Conservation (phyloP, 37 sponge, comb jelly and placozoan species). For the Oscarella lobularis region DNA sequence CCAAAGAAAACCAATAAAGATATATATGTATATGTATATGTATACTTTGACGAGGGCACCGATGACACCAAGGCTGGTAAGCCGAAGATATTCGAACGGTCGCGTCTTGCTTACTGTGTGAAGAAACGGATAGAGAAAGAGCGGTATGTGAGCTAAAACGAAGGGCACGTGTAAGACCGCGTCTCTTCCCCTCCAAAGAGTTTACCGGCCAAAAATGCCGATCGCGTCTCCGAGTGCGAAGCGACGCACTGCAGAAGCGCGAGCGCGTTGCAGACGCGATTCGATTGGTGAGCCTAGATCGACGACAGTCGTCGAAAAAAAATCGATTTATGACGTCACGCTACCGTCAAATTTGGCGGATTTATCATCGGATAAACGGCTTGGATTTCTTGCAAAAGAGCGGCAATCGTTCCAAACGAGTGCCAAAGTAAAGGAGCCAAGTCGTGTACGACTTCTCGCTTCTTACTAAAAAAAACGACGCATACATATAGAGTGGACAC, state of each 20-base stretch:
- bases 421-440: constrained; percentile 96
- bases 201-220: constrained; percentile 72
- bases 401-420: constrained; percentile 92
- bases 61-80: constrained; percentile 96
- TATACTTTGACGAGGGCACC: constrained; percentile 90
- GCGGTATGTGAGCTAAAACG: constrained; percentile 71
- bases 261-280: constrained; percentile 96
- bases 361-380: constrained; percentile 66
- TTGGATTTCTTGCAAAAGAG: constrained; percentile 90
- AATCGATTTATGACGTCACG: constrained; percentile 5
- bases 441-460: constrained; percentile 82
- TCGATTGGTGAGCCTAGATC: constrained; percentile 88
- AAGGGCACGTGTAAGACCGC: neutral
- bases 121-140: constrained; percentile 90
- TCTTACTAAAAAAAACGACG: constrained; percentile 29
- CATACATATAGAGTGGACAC: neutral
- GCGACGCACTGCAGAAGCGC: constrained; percentile 96
- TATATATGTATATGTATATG: no score
- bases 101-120: constrained; percentile 85
- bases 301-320: neutral
- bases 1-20: neutral
- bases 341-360: constrained; percentile 65
- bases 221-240: constrained; percentile 89
- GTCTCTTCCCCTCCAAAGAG: neutral
- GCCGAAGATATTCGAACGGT: constrained; percentile 89